phyloP scores from a whole-genome alignment of 1,140 invertebrate species.

The Periplaneta americana region DNA sequence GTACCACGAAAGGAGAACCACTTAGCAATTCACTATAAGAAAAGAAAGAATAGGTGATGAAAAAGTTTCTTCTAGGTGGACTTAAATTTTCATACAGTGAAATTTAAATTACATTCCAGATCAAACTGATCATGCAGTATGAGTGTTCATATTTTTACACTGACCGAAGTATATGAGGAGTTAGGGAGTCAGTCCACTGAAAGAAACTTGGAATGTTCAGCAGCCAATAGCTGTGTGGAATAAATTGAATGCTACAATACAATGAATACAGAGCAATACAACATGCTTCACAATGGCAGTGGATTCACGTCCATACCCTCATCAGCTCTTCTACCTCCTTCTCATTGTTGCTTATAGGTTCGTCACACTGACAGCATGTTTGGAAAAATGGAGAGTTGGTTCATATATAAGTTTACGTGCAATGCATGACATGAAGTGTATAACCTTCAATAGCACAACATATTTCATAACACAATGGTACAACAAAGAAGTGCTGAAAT shows the following conservation, averaged over 20 bases:
- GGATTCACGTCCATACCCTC: constrained; percentile 9
- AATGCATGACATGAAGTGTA: neutral
- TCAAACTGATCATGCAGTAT: neutral
- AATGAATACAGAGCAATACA: neutral
- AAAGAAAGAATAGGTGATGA: neutral
- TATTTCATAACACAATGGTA: too few relatives aligned
- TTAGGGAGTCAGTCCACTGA: neutral
- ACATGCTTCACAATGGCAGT: neutral
- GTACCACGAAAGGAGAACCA: neutral
- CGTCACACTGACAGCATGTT: constrained; percentile 16
- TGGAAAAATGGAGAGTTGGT: constrained; percentile 13
- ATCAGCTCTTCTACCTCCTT: constrained; percentile 13
- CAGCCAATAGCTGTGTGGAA: neutral
- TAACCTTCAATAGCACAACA: neutral
- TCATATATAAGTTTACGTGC: neutral
- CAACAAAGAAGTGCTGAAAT: too few relatives aligned
- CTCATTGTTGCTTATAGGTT: constrained; percentile 9
- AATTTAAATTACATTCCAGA: neutral
- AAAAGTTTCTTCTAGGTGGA: neutral
- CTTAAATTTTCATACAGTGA: neutral
- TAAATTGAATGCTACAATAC: neutral
- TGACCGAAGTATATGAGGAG: neutral
- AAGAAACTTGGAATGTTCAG: neutral
- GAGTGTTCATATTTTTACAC: neutral
- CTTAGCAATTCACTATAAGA: neutral